phyloP scores from a whole-genome alignment of 2,888 invertebrate species.

The Trachelus stipa region DNA sequence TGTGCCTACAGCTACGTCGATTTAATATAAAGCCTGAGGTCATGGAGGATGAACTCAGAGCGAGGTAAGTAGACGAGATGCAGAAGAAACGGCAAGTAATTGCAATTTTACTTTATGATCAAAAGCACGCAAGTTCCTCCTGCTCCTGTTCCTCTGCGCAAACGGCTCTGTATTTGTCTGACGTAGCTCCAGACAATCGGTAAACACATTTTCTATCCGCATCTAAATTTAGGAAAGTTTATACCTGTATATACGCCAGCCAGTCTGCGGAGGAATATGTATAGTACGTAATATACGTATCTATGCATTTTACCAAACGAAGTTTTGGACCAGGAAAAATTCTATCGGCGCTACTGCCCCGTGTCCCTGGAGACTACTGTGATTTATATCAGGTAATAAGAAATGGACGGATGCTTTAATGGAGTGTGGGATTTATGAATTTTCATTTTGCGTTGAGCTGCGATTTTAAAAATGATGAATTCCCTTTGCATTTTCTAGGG shows the following conservation, averaged over 20 bases:
- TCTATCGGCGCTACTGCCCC: neutral
- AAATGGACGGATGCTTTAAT: neutral
- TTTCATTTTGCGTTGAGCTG: neutral
- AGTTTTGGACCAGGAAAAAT: neutral
- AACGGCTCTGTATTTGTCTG: neutral
- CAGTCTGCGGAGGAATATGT: neutral
- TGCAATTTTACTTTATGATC: slow-evolving; percentile 46
- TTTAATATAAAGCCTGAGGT: slow-evolving; percentile 35
- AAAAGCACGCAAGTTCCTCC: slow-evolving; percentile 30
- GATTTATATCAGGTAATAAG: neutral
- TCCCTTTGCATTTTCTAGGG: neutral
- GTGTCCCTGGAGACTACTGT: neutral
- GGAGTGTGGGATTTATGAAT: neutral
- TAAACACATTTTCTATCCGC: slow-evolving; percentile 18
- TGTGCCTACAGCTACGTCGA: slow-evolving; percentile 2
- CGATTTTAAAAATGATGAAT: neutral
- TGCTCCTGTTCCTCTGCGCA: neutral
- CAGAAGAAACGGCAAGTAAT: slow-evolving; percentile 34
- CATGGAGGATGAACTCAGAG: slow-evolving; percentile 31
- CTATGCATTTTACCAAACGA: neutral
- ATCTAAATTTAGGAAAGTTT: neutral
- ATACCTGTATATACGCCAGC: neutral
- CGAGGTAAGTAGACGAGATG: neutral
- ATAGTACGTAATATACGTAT: neutral
- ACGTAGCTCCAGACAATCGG: slow-evolving; percentile 9